These are phyloP conservation scores for Phlogophora meticulosa DNA, from an alignment of 2,888 invertebrate genomes.

Conservation along the genomic window DNA sequence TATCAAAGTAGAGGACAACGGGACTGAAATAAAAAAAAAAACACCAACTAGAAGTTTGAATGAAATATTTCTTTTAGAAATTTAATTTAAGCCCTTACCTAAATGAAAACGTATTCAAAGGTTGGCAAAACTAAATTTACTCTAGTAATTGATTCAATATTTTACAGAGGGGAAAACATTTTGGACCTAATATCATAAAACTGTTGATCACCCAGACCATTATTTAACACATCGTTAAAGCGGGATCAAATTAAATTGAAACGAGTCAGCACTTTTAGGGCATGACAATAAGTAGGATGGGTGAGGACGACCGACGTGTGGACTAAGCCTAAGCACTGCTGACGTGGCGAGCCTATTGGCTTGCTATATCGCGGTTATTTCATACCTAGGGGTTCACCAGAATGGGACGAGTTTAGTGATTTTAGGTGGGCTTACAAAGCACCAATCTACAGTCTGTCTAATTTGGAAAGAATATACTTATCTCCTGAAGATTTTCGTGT, in stretches of 20 bases:
- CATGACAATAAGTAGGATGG: conserved; percentile 29
- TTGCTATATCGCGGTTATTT: conserved; percentile 16
- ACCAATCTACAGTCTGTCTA: neutral
- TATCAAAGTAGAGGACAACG: neutral
- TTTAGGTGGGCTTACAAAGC: neutral
- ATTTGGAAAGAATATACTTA: no score
- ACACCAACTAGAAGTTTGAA: neutral
- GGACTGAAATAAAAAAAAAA: neutral
- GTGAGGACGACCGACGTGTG: conserved; percentile 21
- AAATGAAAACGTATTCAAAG: neutral
- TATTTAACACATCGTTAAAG: conserved; percentile 17
- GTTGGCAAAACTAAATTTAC: neutral
- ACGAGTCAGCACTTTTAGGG: conserved; percentile 47
- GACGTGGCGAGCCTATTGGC: conserved; percentile 25
- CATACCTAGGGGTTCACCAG: neutral
- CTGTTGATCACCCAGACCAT: conserved; percentile 9
- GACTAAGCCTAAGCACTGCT: conserved; percentile 29
- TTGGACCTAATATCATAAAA: neutral
- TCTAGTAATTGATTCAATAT: neutral
- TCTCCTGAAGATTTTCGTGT: no score
- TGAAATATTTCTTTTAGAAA: neutral
- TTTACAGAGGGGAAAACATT: neutral
- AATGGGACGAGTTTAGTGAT: neutral
- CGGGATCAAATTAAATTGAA: conserved; percentile 50
- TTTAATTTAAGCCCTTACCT: neutral